Evolutionary conservation across 2,113 vertebrate genomes (phyloP), one percentile per base, ranked within the genome.

Genomic region (Vulpes lagopus): DNA sequence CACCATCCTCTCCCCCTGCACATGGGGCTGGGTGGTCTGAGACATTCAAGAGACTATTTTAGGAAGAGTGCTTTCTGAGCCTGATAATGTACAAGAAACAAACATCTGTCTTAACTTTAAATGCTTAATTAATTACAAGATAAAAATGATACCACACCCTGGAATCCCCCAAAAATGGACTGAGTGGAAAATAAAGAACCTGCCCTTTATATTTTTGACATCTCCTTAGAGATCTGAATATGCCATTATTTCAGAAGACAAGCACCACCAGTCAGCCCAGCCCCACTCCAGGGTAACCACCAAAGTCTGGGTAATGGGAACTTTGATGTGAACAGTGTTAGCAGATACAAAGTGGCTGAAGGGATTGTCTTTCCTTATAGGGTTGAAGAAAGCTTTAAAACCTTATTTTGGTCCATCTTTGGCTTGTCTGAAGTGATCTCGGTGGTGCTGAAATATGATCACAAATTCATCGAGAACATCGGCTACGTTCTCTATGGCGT

Each of bases 361-460:
- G 82, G 67, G 15, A 78, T 43, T 90, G 8, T 97, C 97, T 97
- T 98, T 98, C n/a, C 95, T 98, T 96, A 57, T 93, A 99, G 99
- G 97, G 99, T 99, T 97, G 99, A 99, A 99, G 99, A 99, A 98
- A 99, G 99, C 98, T 99, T 99, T 96, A 99, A 99, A 98, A 99
- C 99, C 59, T 99, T 99, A 74, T 99, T 99, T 98, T 99, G 99
- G 99, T 99, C 99, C 69, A 99, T 99, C 98, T 99, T 99, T 83
- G 99, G 99, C 97, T 99, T 99, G 94, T 99, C 99, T 17, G 99
- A 99, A 98, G 99, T 99, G 96, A 99, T 99, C 98, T 99, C 99
- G 6, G 99, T 99, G 99, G 99, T 99, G 97, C 99, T 99, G 98
- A 99, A 99, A 96, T 99, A 99, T 0, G 99, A 99, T 96, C 99